Evolutionary conservation across 2,113 vertebrate genomes (phyloP), one percentile per base, ranked within the genome.

Genomic region (Lethenteron reissneri): DNA sequence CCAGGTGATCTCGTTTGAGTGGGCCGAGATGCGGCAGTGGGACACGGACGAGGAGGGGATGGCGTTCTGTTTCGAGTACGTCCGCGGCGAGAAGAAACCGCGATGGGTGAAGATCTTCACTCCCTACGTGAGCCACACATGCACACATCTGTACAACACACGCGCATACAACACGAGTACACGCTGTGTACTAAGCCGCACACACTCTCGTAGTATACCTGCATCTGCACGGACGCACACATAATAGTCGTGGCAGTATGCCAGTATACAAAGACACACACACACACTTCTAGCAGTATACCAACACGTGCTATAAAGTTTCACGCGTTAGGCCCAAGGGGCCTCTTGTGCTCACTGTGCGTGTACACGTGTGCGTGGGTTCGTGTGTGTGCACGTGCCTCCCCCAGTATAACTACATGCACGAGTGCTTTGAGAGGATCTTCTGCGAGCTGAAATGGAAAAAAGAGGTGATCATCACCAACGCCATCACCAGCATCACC

Each of bases 401-500:
- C 68, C 41, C 57, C 2, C 81, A 96, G 90, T 97, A 94, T 76
- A 97, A 95, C 85, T 97, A 97, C 81, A 97, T 96, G 91, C 92
- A 96, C 21, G 91, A 97, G 76, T 96, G 92, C 81, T 97, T 97
- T 10, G 92, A 96, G 78, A 83, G 92, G 41, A 86, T 97, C 71
- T 95, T 97, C 85, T 97, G 90, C 78, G 92, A 97, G 80, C 88
- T 95, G 77, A 95, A 89, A 80, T 94, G 91, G 91, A 86, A 88
- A 82, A 96, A 94, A 82, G 90, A 92, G 91, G 92, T 95, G 83
- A 82, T 41, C 41, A 41, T 41, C 41, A 41, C 6, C 41, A 41
- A 5, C 41, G 41, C 41, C 41, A 6, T 41, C 41, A 41, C 41
- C 41, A 41, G 41, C 41, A 41, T 41, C 41, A 41, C 41, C 41